phyloP scores from a whole-genome alignment of 1,140 invertebrate genomes.

The Drosophila bocki region DNA sequence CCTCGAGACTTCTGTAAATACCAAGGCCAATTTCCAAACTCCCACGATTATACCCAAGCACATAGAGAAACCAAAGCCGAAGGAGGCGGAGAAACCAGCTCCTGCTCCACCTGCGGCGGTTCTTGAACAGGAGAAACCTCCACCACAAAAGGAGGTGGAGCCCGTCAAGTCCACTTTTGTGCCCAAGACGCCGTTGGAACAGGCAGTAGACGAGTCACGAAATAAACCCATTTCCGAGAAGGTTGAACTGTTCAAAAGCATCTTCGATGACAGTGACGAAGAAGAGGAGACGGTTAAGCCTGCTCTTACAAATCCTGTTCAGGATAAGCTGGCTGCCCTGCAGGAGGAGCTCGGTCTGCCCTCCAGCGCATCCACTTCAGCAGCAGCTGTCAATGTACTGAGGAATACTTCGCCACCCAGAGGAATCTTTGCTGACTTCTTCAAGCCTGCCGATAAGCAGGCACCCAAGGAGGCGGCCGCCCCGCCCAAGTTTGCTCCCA shows the following conservation, averaged over 20 bases:
- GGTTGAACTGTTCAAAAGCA: slow-evolving; percentile 87
- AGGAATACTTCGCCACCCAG: slow-evolving; percentile 89
- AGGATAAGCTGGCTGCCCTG: slow-evolving; percentile 53
- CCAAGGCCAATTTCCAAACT: slow-evolving; percentile 86
- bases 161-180: slow-evolving; percentile 51
- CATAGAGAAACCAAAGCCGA: slow-evolving; percentile 54
- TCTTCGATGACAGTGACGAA: slow-evolving; percentile 87
- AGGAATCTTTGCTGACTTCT: slow-evolving; percentile 91
- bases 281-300: slow-evolving; percentile 53
- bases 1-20: slow-evolving; percentile 87
- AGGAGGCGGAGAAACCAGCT: not conserved
- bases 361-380: slow-evolving; percentile 56
- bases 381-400: slow-evolving; percentile 85
- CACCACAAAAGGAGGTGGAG: not conserved
- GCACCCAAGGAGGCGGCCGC: not conserved
- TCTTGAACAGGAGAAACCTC: not conserved
- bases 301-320: slow-evolving; percentile 23
- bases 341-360: slow-evolving; percentile 58
- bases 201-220: slow-evolving; percentile 79
- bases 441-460: slow-evolving; percentile 39
- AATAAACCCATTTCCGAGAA: slow-evolving; percentile 86
- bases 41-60: slow-evolving; percentile 76
- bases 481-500: slow-evolving; percentile 59
- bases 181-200: slow-evolving; percentile 69
- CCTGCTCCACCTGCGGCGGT: not conserved